These are phyloP conservation scores for Romanogobio albipinnatus DNA, from an alignment of 2,113 vertebrate genomes.

Conservation along the genomic window DNA sequence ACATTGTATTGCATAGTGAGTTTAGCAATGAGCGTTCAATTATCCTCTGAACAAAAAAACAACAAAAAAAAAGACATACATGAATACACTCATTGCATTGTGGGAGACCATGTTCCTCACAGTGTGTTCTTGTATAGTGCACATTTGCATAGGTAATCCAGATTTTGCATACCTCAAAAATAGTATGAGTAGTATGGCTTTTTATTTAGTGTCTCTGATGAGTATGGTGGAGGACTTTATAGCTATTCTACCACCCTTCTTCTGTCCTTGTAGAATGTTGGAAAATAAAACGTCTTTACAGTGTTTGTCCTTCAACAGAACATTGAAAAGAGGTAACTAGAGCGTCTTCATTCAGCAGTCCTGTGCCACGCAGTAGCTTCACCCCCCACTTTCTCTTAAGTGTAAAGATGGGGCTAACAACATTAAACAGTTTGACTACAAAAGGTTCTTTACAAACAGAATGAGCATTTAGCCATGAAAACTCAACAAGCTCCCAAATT, in stretches of 20 bases:
- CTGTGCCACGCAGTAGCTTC: not conserved
- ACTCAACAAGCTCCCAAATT: not conserved
- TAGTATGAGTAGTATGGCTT: not conserved
- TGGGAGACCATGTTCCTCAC: not conserved
- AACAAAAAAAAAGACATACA: not conserved
- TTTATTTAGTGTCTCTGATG: not conserved
- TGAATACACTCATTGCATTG: not conserved
- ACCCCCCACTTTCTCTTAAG: not conserved
- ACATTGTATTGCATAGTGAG: not conserved
- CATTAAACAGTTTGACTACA: not conserved
- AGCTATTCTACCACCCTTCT: not conserved
- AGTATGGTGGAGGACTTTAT: not conserved
- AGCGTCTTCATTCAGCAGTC: slow-evolving; percentile 29
- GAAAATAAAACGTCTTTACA: slow-evolving; percentile 4
- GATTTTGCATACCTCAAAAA: not conserved
- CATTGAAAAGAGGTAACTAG: slow-evolving; percentile 48
- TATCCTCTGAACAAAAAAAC: not conserved
- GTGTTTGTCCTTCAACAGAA: slow-evolving; percentile 51
- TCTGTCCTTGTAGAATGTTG: slow-evolving; percentile 9
- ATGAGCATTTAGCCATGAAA: not conserved
- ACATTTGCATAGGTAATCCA: not conserved
- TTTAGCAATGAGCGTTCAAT: not conserved
- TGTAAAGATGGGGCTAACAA: not conserved
- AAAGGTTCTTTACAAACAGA: not conserved
- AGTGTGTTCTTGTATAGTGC: not conserved